Conservation (phyloP, 1,140 invertebrate genomes). For the Drosophila dunni region DNA sequence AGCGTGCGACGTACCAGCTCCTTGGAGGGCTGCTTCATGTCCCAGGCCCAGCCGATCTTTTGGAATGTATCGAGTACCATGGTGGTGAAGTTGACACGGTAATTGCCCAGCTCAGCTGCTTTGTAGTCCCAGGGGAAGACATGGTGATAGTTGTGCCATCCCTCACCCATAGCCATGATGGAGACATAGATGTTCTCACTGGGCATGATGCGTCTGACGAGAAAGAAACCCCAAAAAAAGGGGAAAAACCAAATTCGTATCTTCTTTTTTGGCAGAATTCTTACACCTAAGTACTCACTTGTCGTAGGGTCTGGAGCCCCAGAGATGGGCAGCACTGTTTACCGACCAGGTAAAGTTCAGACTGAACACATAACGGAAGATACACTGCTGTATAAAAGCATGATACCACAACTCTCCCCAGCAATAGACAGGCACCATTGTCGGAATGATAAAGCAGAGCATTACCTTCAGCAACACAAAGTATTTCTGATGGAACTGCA, state of each 20-base stretch:
- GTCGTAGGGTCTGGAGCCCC: slow-evolving; percentile 83
- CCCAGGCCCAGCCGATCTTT: slow-evolving; percentile 92
- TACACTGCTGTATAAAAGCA: slow-evolving; percentile 87
- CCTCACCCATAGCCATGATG: slow-evolving; percentile 88
- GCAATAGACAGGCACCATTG: slow-evolving; percentile 88
- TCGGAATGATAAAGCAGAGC: slow-evolving; percentile 92
- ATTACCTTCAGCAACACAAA: slow-evolving; percentile 90
- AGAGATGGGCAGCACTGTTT: slow-evolving; percentile 87
- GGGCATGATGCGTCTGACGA: slow-evolving; percentile 87
- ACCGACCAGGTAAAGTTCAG: slow-evolving; percentile 96
- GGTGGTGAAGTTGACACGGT: slow-evolving; percentile 80
- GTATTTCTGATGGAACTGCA: slow-evolving; percentile 90
- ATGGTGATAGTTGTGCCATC: slow-evolving; percentile 97
- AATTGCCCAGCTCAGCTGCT: slow-evolving; percentile 88
- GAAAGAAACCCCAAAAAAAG: background rate
- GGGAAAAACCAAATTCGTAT: background rate
- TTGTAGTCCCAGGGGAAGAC: slow-evolving; percentile 93
- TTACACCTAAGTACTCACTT: slow-evolving; percentile 76
- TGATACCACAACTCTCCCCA: slow-evolving; percentile 90
- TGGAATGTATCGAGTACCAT: slow-evolving; percentile 90
- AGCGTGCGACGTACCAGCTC: slow-evolving; percentile 86
- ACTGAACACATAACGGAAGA: slow-evolving; percentile 90
- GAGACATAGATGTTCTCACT: slow-evolving; percentile 88
- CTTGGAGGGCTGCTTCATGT: slow-evolving; percentile 88
- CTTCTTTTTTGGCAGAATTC: background rate